Evolutionary conservation across 2,888 invertebrate species (phyloP), one percentile per base, ranked within the genome.

Genomic region (Tromatobia lineatoria): DNA sequence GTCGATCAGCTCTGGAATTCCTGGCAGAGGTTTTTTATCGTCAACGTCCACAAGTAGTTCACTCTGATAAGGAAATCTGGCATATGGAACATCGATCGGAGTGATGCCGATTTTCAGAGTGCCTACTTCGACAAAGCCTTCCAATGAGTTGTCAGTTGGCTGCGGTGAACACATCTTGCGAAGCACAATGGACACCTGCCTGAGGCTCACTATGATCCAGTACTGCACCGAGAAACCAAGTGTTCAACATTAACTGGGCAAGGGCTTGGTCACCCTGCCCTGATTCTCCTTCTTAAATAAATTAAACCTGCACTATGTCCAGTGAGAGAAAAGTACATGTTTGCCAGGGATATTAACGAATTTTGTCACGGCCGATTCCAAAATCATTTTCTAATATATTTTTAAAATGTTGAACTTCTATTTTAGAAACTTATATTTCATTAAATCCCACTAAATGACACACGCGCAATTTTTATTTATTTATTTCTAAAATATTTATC

Each of bases 231-330:
- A 89, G 64, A 85, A 81, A 76, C 88, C 86, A 89, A 66, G 86
- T 83, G 69, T 89, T 78, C 75, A 88, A 86, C 79, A 88, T 90
- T 90, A 91, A 90, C 90, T 90, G 85, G 85, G 86, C 88, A 84
- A 45, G 88, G 88, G 88, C 86, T 87, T 69, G 61, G 74, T 81
- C 71, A 82, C 86, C 89, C 87, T 88, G 90, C 85, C 86, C 82
- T 74, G 74, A 69, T 83, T 61, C 57, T 57, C 38, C 2, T 57
- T 54, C 69, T 71, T 34, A 75, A 13, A 57, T 38, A 13, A 13
- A n/a, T 23, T 13, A 57, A 11, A n/a, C 18, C 59, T 15, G 6
- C 0, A 15, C 34, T 18, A 50, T 8, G 3, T 50, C n/a, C n/a
- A n/a, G n/a, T 18, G 47, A 45, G 45, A 45, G 23, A 20, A 57